Percentiles rank a stretch among this genome's conserved stretches.
These are phyloP conservation scores for Petrosia ficiformis DNA, from an alignment of 37 sponge, comb jelly and placozoan species.

Conservation along the genomic window DNA sequence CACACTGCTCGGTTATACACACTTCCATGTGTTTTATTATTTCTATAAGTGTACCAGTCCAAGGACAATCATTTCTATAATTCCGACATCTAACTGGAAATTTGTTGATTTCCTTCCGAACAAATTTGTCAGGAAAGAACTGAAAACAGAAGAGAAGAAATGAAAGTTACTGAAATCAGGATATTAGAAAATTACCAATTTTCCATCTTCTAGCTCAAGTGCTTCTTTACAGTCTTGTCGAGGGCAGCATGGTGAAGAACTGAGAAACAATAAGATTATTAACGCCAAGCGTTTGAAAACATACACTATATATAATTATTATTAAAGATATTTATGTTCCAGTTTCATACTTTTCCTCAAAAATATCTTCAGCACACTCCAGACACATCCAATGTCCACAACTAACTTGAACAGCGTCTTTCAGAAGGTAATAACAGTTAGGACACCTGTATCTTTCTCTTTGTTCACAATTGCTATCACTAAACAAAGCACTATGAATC, in stretches of 20 bases:
- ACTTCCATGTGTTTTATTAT: neutral
- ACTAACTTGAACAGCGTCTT: slow-evolving; percentile 55
- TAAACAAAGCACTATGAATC: no score
- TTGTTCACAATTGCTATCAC: neutral
- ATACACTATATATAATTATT: neutral
- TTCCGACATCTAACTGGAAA: slow-evolving; percentile 21
- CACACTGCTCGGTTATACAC: neutral
- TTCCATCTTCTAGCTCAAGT: slow-evolving; percentile 20
- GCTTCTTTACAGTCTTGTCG: slow-evolving; percentile 28
- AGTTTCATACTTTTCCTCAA: neutral
- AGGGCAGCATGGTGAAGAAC: slow-evolving; percentile 12
- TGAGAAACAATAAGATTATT: neutral
- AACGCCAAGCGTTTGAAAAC: neutral
- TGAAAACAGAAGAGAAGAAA: neutral
- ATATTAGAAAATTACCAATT: neutral
- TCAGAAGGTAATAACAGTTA: slow-evolving; percentile 33
- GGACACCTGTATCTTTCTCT: slow-evolving; percentile 34
- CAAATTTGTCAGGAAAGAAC: slow-evolving; percentile 70
- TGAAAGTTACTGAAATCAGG: neutral
- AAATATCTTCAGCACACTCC: slow-evolving; percentile 35
- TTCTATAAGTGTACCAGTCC: slow-evolving; percentile 33
- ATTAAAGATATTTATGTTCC: neutral
- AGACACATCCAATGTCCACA: slow-evolving; percentile 75
- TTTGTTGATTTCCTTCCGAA: slow-evolving; percentile 30
- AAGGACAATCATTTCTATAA: slow-evolving; percentile 21